These are phyloP conservation scores for Nephrotoma flavescens DNA, from an alignment of 2,888 invertebrate genomes.

Conservation along the genomic window DNA sequence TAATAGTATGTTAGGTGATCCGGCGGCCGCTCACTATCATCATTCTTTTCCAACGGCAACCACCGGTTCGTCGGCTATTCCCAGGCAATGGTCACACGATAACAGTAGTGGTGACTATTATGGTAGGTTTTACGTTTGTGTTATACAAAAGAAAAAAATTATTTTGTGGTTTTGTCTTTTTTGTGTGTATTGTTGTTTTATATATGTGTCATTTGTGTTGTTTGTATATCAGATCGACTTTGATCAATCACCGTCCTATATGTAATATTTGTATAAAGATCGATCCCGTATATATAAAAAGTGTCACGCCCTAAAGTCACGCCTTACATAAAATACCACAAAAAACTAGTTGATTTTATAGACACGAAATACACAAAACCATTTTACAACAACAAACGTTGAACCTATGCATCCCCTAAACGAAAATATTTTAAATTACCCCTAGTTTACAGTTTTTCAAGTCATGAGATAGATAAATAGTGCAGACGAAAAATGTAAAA, in stretches of 20 bases:
- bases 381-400: neutral
- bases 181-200: neutral
- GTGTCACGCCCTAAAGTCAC: neutral
- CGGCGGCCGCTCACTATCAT: slow-evolving; percentile 26
- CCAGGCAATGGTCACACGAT: slow-evolving; percentile 21
- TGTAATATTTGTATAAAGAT: neutral
- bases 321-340: neutral
- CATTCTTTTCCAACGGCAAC: slow-evolving; percentile 26
- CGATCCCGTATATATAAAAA: neutral
- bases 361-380: neutral
- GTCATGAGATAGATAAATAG: neutral
- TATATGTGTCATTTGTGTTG: neutral
- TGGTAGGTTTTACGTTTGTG: slow-evolving; percentile 21
- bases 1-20: slow-evolving; percentile 17
- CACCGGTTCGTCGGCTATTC: slow-evolving; percentile 16
- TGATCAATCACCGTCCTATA: neutral
- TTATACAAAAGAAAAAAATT: neutral
- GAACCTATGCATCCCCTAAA: neutral
- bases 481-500: neutral
- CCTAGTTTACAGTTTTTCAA: neutral
- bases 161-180: neutral
- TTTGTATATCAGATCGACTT: neutral
- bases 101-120: slow-evolving; percentile 28
- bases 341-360: neutral
- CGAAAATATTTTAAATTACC: neutral